A percentile compares a stretch with the other conserved stretches of the same genome.
Conservation (phyloP, 2,888 invertebrate genomes). For the Ametastegia equiseti region DNA sequence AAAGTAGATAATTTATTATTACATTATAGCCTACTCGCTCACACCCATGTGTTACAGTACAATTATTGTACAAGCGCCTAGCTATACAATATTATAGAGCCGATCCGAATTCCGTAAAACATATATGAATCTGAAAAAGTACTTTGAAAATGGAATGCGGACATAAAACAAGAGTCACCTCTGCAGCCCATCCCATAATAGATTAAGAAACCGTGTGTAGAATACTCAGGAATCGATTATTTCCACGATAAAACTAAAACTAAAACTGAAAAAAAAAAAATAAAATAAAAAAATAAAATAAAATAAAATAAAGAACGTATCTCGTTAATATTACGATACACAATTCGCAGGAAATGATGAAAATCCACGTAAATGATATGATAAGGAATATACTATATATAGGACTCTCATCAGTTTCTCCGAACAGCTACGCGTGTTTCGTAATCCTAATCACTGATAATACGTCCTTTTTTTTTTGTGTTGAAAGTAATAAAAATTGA, state of each 20-base stretch:
- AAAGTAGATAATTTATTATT: not conserved
- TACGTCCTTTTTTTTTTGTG: not conserved
- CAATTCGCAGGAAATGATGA: not conserved
- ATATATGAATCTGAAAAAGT: not conserved
- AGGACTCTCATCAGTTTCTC: too few species aligned
- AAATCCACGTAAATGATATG: not conserved
- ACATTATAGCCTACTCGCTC: not conserved
- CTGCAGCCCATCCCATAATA: not conserved
- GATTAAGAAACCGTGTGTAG: not conserved
- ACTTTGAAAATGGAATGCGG: not conserved
- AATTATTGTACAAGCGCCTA: conserved; percentile 18
- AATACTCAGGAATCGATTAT: not conserved
- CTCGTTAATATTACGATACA: too few species aligned
- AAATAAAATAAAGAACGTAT: too few species aligned
- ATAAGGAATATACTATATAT: not conserved
- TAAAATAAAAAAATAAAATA: too few species aligned
- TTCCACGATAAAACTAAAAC: not conserved
- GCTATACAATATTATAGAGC: not conserved
- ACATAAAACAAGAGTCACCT: not conserved
- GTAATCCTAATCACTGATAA: not conserved
- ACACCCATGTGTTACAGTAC: not conserved
- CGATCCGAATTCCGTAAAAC: conserved; percentile 7
- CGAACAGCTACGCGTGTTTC: not conserved
- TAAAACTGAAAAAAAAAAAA: too few species aligned
- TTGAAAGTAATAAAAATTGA: not conserved